Percentiles rank a stretch among this genome's conserved stretches.
phyloP scores from a whole-genome alignment of 2,113 vertebrate genomes.

The Mohoua ochrocephala region DNA sequence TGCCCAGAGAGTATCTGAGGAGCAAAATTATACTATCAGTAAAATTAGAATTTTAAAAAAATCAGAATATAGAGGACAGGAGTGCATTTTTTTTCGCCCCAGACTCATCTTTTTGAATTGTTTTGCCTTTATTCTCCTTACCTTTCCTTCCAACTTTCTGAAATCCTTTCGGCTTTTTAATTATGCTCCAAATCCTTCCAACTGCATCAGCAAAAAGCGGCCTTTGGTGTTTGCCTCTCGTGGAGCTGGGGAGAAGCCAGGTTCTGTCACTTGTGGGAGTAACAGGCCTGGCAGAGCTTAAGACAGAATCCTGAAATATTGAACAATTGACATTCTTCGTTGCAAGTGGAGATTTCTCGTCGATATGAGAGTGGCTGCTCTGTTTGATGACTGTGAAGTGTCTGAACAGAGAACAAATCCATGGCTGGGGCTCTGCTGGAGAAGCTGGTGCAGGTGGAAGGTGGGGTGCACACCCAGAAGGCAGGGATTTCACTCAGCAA shows the following conservation, averaged over 20 bases:
- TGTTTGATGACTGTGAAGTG: not conserved
- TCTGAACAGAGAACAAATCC: not conserved
- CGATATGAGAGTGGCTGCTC: not conserved
- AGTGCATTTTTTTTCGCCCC: too few species aligned
- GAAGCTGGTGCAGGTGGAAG: not conserved
- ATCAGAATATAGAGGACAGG: not conserved
- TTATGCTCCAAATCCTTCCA: not conserved
- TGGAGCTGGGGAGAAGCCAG: not conserved
- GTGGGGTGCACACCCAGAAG: not conserved
- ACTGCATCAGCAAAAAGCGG: not conserved
- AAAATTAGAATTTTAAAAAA: not conserved
- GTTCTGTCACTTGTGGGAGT: not conserved
- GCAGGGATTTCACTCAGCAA: accelerated
- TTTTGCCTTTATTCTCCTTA: not conserved
- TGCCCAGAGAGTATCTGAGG: accelerated
- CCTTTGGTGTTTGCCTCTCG: not conserved
- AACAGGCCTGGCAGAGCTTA: not conserved
- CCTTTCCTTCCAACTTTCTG: not conserved
- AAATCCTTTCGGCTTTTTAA: not conserved
- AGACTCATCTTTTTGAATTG: not conserved
- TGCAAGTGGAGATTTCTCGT: not conserved
- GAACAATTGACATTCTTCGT: not conserved
- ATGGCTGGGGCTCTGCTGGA: not conserved
- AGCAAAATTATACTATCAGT: not conserved
- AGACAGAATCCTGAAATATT: not conserved